phyloP scores from a whole-genome alignment of 92 coral and sea anemone genomes.

The Parazoanthus swiftii region DNA sequence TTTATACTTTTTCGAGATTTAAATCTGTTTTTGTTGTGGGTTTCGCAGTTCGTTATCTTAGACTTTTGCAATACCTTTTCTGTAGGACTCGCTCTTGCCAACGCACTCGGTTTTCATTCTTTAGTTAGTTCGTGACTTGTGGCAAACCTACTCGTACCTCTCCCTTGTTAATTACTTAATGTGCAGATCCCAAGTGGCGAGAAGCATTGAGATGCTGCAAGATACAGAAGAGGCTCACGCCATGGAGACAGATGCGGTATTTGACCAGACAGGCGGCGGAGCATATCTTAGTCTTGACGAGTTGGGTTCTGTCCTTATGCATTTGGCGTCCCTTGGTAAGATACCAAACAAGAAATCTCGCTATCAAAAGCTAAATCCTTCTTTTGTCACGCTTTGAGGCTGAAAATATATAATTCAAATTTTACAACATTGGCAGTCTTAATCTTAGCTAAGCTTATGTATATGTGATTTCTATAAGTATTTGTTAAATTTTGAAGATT shows the following conservation, averaged over 20 bases:
- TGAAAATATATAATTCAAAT: too few relatives aligned
- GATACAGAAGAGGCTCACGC: slow-evolving; percentile 11
- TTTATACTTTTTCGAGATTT: neutral
- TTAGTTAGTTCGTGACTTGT: neutral
- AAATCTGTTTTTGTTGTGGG: too few relatives aligned
- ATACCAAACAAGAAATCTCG: too few relatives aligned
- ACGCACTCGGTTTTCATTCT: neutral
- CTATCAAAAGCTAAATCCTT: too few relatives aligned
- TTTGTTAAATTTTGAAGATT: too few relatives aligned
- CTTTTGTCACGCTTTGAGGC: too few relatives aligned
- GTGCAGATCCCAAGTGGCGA: neutral
- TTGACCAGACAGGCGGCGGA: slow-evolving; percentile 69
- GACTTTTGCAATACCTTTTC: too few relatives aligned
- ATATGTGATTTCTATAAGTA: too few relatives aligned
- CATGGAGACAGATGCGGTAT: slow-evolving; percentile 8
- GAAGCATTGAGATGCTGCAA: neutral
- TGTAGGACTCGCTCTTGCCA: too few relatives aligned
- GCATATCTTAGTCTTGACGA: slow-evolving; percentile 66
- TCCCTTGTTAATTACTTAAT: neutral
- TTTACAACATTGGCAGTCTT: too few relatives aligned
- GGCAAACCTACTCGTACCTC: neutral
- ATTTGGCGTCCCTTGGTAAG: slow-evolving; percentile 54
- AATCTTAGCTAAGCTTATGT: too few relatives aligned
- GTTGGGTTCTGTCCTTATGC: slow-evolving; percentile 56
- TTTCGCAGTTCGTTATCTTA: too few relatives aligned